Base-by-base conservation (phyloP, 2,888 invertebrate genomes). In the Hyposoter dolosus region DNA sequence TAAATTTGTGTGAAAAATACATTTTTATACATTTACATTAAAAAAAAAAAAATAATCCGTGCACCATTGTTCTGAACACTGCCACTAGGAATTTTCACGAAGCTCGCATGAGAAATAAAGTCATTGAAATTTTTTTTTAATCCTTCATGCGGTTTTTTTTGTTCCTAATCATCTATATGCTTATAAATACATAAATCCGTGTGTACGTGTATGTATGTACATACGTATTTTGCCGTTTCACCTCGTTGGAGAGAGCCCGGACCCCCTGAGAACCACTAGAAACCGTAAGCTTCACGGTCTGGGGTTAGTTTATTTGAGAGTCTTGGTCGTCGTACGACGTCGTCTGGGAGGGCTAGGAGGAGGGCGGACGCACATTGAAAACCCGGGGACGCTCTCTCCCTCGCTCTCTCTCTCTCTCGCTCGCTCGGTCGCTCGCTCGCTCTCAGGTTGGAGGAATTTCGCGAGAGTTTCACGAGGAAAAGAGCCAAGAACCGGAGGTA, bases 241-340 rank as follows among this genome's bases (percentile, higher is more conserved):
- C 45, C 82, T 75, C 75, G 69, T 82, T 82, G 63, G 66, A 63
- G 85, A 79, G 60, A 56, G 68, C 66, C 45, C 60, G 63, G 74
- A 50, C 53, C 66, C 60, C 56, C 81, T 23, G 32, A 45, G 79
- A 83, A 56, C 63, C 78, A 75, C 69, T 85, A 68, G 75, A 76
- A 80, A 35, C 83, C 69, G 76, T 82, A 53, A 85, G 65, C 78
- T 66, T 53, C 72, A 50, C 82, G 85, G 76, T 71, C 66, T 43
- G 53, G 78, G 79, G 80, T 81, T 83, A 72, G 81, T 86, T 86
- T 83, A 86, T 77, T 83, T 81, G 77, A 83, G 83, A 79, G 75
- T 81, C 83, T 63, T 78, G 77, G 66, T 81, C 80, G 72, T 43
- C 50, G 68, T 83, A 65, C 75, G 76, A 76, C 63, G 43, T 69